Conservation (phyloP, 53 echinoderm and acorn worm genomes). For the Crossaster papposus region DNA sequence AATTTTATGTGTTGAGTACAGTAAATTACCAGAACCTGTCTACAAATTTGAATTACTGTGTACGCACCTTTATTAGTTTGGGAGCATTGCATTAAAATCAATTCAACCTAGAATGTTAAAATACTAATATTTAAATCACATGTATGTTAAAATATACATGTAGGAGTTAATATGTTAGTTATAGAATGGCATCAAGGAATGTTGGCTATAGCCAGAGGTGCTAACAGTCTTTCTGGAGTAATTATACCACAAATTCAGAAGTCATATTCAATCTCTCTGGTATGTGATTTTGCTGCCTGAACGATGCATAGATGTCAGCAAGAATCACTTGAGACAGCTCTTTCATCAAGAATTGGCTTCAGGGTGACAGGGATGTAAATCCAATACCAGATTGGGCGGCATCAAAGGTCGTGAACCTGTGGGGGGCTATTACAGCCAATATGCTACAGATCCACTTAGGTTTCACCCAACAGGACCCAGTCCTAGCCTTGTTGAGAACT, state of each 20-base stretch:
- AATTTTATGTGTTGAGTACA: too few relatives aligned
- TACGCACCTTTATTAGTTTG: background rate
- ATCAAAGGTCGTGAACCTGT: conserved; percentile 45
- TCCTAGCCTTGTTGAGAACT: conserved; percentile 32
- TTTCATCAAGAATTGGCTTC: background rate
- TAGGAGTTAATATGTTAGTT: background rate
- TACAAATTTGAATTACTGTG: background rate
- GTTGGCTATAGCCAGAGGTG: conserved; percentile 19
- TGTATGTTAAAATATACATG: background rate
- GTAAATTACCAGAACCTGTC: background rate
- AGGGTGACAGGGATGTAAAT: too few relatives aligned
- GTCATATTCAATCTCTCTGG: background rate
- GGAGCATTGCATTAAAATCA: background rate
- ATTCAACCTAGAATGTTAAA: background rate
- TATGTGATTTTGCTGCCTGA: conserved; percentile 1
- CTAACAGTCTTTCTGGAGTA: background rate
- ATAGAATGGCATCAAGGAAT: background rate
- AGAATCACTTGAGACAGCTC: background rate
- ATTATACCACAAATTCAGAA: conserved; percentile 13
- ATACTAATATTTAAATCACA: background rate
- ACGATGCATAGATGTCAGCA: background rate
- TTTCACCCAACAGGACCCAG: conserved; percentile 18
- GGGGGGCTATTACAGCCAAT: conserved; percentile 39
- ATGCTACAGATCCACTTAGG: conserved; percentile 50
- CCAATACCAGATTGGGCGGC: background rate